Conservation (phyloP, 2,888 invertebrate genomes). For the Pelosia muscerda region DNA sequence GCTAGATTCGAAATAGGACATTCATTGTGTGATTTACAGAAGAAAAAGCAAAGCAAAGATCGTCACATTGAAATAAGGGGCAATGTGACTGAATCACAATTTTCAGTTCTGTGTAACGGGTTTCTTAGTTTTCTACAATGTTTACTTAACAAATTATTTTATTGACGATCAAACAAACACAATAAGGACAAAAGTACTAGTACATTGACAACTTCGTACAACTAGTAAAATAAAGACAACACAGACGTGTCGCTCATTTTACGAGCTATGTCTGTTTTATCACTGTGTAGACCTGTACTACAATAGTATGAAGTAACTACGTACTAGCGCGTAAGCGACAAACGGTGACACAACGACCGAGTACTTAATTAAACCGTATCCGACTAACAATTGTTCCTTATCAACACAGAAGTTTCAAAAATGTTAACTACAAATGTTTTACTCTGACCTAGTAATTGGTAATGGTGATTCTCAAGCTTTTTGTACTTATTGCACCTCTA, state of each 20-base stretch:
- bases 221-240: slow-evolving; percentile 24
- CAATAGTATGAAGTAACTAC: slow-evolving; percentile 23
- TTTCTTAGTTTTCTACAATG: not conserved
- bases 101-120: no score
- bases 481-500: not conserved
- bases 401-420: slow-evolving; percentile 40
- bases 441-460: slow-evolving; percentile 9
- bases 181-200: slow-evolving; percentile 24
- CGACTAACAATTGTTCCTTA: slow-evolving; percentile 58
- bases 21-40: no score
- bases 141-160: slow-evolving; percentile 2
- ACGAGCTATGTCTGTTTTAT: slow-evolving; percentile 63
- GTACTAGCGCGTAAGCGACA: slow-evolving; percentile 39
- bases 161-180: slow-evolving; percentile 2
- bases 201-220: slow-evolving; percentile 26
- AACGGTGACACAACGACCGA: slow-evolving; percentile 32
- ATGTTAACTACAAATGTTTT: slow-evolving; percentile 41
- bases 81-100: no score
- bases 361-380: slow-evolving; percentile 63
- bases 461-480: slow-evolving; percentile 6
- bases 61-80: no score
- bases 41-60: no score
- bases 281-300: slow-evolving; percentile 40
- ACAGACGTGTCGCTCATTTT: slow-evolving; percentile 53
- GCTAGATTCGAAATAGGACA: no score